Base-by-base conservation (phyloP, 2,797 vertebrate species). In the Buceros bicornis region DNA sequence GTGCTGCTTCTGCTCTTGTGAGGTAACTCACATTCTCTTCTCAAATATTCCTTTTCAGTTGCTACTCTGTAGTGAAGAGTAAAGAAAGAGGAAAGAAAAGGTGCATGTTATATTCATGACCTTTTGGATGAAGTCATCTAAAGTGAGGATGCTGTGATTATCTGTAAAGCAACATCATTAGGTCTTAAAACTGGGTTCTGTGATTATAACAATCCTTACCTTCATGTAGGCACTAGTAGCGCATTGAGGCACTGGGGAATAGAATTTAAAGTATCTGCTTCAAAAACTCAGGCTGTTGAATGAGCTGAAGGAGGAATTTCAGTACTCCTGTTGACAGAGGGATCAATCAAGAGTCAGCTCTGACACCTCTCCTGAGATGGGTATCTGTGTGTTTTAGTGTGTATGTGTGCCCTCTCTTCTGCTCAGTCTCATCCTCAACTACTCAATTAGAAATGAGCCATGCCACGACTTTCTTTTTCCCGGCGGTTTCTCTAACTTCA, bases 241-340 rank as follows among this genome's bases (percentile, higher is more conserved):
- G 93, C 76, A 28, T 86, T 82, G 77, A 73, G 80, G 56, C 31
- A 54, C 53, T 0, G 0, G 85, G 73, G 89, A 96, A 47, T 57
- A 56, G 89, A 92, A 96, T 89, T 74, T 87, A 66, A 93, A 96
- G 67, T 69, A 28, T 69, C 58, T 54, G 20, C 92, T 96, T 94
- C 56, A 91, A 65, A 88, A 96, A 31, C 60, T 40, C 3, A 2
- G 33, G 29, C 71, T 79, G 22, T 6, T 82, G 78, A 87, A 62
- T 84, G 88, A 89, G 64, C 90, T 78, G 66, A 43, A 91, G 78
- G 78, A 86, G n/a, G 47, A 97, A 90, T 86, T 87, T 84, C 90
- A 84, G 82, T 56, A 89, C 88, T 87, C 82, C 88, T 82, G 82
- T 56, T 90, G 83, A 83, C 88, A 91, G 73, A 77, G 45, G 85